Evolutionary conservation across 1,140 invertebrate species (phyloP).

Genomic region (Laupala kohalensis): DNA sequence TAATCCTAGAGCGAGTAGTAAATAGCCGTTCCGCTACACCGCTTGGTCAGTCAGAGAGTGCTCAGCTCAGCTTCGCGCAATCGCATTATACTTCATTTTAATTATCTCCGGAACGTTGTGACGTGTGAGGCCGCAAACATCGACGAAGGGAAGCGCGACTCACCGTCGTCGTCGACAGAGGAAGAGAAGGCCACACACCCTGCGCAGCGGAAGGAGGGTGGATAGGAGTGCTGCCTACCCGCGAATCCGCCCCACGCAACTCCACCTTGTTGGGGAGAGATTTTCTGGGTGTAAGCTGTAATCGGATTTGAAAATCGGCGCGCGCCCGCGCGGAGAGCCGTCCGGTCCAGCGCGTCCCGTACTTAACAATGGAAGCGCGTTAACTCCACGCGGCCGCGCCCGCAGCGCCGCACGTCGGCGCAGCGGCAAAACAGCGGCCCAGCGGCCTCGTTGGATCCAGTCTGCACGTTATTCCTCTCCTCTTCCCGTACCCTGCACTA

Average conservation of each 20-base stretch:
- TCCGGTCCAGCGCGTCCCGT: neutral
- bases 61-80: neutral
- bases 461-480: too few species aligned
- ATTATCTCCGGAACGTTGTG: neutral
- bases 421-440: neutral
- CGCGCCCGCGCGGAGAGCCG: neutral
- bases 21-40: neutral
- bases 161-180: neutral
- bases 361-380: neutral
- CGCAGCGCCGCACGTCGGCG: neutral
- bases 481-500: neutral
- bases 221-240: too few species aligned
- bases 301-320: neutral
- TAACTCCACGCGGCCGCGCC: neutral
- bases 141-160: neutral
- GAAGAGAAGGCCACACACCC: too few species aligned
- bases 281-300: neutral
- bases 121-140: neutral
- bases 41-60: neutral
- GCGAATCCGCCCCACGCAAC: too few species aligned
- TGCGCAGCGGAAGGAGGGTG: too few species aligned
- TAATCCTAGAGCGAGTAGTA: neutral
- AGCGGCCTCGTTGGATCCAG: neutral
- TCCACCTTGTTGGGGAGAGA: neutral
- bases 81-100: neutral